Base-by-base conservation (phyloP, 2,113 vertebrate genomes). In the Mellivora capensis region DNA sequence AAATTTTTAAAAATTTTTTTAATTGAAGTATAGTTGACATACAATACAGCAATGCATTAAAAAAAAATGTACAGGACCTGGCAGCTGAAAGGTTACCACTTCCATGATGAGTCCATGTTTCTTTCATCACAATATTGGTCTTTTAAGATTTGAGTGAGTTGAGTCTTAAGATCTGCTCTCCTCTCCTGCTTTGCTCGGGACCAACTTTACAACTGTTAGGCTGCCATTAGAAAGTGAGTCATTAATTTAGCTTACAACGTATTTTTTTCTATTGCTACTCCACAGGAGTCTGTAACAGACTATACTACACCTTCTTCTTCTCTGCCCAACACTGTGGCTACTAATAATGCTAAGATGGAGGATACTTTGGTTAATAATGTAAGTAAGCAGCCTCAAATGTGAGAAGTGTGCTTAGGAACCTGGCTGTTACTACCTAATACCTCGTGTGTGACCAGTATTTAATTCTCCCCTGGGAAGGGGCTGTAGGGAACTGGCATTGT, bases 241-340 rank as follows among this genome's bases (percentile, higher is more conserved):
- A 37, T 21, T 59, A 29, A 90, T 98, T 96, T 93, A 96, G 94
- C 87, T 97, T 97, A 97, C 98, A 98, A 98, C 90, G 34, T 98
- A 49, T 98, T 97, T 98, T 98, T 98, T 94, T 64, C 67, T 95
- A 20, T 96, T 95, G 79, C 62, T 93, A 2, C 93, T 98, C 98
- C 96, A 93, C 98, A 99, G 99, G 99, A 99, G 98, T 99, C 99
- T 62, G 99, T 99, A 98, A 99, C 99, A 87, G 99, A 99, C 98
- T 99, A 99, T 98, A 99, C 99, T 93, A 99, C 99, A 61, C 99
- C 99, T 69, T 99, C 99, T 79, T 99, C 99, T 44, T 99, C 99
- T 80, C 98, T 99, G 98, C 99, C 99, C 88, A 99, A 99, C 98
- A 99, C 99, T 96, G 99, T 99, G 98, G 99, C 99, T 74, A 99